Percentiles rank a stretch among this genome's conserved stretches.
Evolutionary conservation across 1,140 invertebrate genomes (phyloP).

Genomic region (Pseudachorutes palmiensis): DNA sequence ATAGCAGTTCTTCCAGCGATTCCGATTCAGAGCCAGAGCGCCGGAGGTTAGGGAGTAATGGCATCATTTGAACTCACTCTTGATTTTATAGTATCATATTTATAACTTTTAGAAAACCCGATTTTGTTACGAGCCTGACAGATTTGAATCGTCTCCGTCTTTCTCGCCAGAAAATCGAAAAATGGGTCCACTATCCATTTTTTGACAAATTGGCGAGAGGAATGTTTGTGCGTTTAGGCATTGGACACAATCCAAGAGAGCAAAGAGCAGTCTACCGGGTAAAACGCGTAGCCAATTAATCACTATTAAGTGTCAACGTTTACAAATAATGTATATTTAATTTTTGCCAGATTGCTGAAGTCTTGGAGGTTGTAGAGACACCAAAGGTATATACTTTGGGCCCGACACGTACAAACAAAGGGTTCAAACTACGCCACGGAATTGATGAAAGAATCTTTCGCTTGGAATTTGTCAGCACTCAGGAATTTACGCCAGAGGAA

Average conservation of each 20-base stretch:
- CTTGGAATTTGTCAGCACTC: constrained; percentile 96
- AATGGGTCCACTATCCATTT: constrained; percentile 90
- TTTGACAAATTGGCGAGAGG: constrained; percentile 82
- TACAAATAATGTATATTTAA: constrained; percentile 28
- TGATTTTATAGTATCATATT: neutral
- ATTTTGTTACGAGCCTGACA: constrained; percentile 1
- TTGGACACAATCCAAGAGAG: constrained; percentile 77
- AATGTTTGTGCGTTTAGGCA: constrained; percentile 92
- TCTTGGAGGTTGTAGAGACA: constrained; percentile 89
- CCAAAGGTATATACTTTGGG: constrained; percentile 88
- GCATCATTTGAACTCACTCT: no score
- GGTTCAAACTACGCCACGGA: constrained; percentile 66
- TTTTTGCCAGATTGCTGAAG: constrained; percentile 67
- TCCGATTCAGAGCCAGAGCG: constrained; percentile 47
- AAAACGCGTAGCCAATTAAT: no score
- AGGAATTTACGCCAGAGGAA: constrained; percentile 86
- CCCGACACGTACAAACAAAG: constrained; percentile 86
- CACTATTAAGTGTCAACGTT: no score
- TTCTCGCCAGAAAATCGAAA: constrained; percentile 85
- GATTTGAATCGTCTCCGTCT: constrained; percentile 81
- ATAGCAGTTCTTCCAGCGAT: constrained; percentile 42
- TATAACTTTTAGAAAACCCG: constrained; percentile 5
- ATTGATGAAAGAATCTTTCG: constrained; percentile 84
- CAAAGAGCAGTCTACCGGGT: constrained; percentile 71
- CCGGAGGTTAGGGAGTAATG: constrained; percentile 40